A percentile compares a stretch with the other conserved stretches of the same genome.
Evolutionary conservation across 1,140 invertebrate species (phyloP).

Genomic region (Chymomyza costata): DNA sequence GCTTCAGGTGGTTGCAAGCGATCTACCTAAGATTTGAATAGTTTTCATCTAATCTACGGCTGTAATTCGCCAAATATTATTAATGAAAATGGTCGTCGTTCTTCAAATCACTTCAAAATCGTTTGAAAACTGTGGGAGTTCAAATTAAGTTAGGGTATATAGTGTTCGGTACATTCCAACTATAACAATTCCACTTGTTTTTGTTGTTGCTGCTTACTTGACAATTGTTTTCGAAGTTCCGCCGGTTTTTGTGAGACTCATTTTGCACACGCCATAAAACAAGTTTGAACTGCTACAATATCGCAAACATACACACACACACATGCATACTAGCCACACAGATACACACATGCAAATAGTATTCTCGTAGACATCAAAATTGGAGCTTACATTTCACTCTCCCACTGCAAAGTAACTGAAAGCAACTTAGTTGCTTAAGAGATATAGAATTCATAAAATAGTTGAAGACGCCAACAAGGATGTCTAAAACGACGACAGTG

Average conservation of each 20-base stretch:
- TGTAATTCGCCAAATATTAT: no score
- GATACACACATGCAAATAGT: no score
- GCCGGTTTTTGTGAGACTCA: constrained; percentile 8
- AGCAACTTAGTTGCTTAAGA: constrained; percentile 40
- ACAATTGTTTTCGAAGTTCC: constrained; percentile 24
- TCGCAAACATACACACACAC: background rate
- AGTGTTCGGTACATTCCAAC: no score
- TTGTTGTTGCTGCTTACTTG: constrained; percentile 6
- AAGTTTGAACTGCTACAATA: constrained; percentile 36
- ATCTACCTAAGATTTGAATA: no score
- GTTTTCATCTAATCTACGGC: no score
- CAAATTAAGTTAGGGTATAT: no score
- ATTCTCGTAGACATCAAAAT: background rate
- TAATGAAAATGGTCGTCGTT: no score
- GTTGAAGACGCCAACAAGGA: constrained; percentile 14
- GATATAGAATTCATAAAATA: constrained; percentile 62
- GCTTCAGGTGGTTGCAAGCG: no score
- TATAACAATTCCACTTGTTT: no score
- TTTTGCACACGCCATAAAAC: constrained; percentile 26
- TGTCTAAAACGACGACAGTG: constrained; percentile 4
- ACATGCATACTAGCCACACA: no score
- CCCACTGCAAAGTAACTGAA: constrained; percentile 52
- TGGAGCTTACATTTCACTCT: constrained; percentile 50
- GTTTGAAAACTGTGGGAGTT: no score
- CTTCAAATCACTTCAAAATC: no score